Evolutionary conservation across 2,797 vertebrate species (phyloP).

Genomic region (Martes flavigula): DNA sequence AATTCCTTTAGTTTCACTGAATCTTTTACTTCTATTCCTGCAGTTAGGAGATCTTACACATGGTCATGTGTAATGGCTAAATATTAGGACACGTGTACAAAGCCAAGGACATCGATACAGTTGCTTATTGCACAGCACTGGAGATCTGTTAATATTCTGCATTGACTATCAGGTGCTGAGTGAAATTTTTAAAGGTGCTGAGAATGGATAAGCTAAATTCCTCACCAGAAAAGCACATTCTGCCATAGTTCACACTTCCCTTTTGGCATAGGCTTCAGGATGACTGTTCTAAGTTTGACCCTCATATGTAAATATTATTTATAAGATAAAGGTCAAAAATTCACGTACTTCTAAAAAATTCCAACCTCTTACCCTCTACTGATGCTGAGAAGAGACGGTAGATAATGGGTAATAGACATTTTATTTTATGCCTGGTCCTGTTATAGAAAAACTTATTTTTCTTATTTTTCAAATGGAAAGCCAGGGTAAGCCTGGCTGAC

Average conservation of each 20-base stretch:
- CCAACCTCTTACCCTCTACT: neutral
- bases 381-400: neutral
- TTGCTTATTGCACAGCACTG: neutral
- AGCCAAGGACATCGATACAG: neutral
- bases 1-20: conserved; percentile 1
- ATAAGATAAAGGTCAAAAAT: conserved; percentile 39
- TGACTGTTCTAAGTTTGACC: conserved; percentile 19
- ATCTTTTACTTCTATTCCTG: neutral
- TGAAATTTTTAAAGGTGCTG: conserved; percentile 39
- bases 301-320: conserved; percentile 39
- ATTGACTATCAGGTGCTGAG: conserved; percentile 62
- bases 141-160: conserved; percentile 43
- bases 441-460: neutral
- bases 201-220: conserved; percentile 39
- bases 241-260: conserved; percentile 30
- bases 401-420: neutral
- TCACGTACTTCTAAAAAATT: neutral
- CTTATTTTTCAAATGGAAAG: neutral
- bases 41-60: conserved; percentile 27
- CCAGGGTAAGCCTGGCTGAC: neutral
- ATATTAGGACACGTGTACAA: neutral
- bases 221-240: neutral
- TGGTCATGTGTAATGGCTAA: neutral
- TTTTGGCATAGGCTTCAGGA: neutral
- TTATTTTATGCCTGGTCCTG: neutral